These are phyloP conservation scores for Oplegnathus fasciatus DNA, from an alignment of 2,113 vertebrate species.

Conservation along the genomic window DNA sequence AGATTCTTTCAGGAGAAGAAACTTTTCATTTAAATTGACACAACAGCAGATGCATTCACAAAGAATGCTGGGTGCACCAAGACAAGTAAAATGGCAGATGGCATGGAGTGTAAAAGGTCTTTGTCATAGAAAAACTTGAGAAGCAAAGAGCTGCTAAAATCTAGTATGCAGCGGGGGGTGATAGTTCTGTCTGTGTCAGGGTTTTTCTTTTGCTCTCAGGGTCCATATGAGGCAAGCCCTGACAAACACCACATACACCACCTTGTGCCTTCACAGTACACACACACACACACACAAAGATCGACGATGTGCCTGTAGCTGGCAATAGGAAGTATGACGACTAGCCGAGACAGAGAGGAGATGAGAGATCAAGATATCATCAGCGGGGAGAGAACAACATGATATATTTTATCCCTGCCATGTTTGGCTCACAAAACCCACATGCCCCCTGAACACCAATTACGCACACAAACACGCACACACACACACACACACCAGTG, in stretches of 20 bases:
- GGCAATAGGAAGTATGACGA: slow-evolving; percentile 27
- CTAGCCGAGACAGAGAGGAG: slow-evolving; percentile 39
- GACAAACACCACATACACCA: slow-evolving; percentile 20
- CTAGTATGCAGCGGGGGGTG: background rate
- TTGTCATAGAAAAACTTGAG: background rate
- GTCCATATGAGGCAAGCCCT: slow-evolving; percentile 17
- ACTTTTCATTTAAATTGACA: background rate
- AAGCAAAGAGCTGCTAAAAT: background rate
- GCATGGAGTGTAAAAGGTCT: background rate
- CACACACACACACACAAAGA: slow-evolving; percentile 28
- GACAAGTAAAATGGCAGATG: background rate
- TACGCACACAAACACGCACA: background rate
- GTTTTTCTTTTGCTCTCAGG: slow-evolving; percentile 1
- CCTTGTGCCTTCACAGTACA: background rate
- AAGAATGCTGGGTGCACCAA: background rate
- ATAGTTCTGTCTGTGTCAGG: background rate
- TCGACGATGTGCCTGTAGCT: slow-evolving; percentile 18
- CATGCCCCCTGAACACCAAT: background rate
- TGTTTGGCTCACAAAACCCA: slow-evolving; percentile 10
- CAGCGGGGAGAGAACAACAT: slow-evolving; percentile 37
- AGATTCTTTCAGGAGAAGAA: background rate
- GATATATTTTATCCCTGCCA: slow-evolving; percentile 30
- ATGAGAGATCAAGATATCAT: slow-evolving; percentile 69
- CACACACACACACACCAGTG: background rate
- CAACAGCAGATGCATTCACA: background rate